These are phyloP conservation scores for Clamator glandarius DNA, from an alignment of 2,797 vertebrate species.

Conservation along the genomic window DNA sequence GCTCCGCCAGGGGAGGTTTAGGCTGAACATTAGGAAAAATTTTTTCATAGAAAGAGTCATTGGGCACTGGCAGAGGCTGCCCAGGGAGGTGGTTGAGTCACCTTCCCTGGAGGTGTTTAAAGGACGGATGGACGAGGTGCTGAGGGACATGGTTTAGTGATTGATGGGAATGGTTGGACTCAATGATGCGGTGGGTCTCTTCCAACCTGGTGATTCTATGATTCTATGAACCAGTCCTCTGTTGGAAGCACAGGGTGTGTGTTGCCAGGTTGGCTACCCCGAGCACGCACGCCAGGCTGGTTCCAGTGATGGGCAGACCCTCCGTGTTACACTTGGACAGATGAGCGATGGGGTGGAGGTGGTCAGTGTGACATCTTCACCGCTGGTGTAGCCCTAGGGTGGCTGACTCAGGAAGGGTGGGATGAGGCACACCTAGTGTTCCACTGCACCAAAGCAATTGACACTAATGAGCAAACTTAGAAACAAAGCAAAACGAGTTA, in stretches of 20 bases:
- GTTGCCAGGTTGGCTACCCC: background rate
- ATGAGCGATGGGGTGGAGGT: background rate
- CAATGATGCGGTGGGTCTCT: too few relatives aligned
- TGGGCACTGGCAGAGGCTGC: too few relatives aligned
- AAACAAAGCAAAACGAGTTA: background rate
- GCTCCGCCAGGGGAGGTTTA: too few relatives aligned
- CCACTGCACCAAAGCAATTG: background rate
- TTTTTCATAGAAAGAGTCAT: too few relatives aligned
- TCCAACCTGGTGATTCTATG: too few relatives aligned
- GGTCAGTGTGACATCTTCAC: background rate
- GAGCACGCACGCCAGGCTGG: background rate
- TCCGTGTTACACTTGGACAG: background rate
- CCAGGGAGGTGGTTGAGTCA: too few relatives aligned
- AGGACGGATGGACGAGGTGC: too few relatives aligned
- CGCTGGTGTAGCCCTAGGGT: rapidly evolving
- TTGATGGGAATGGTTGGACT: too few relatives aligned
- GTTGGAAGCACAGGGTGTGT: rapidly evolving
- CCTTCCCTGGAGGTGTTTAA: too few relatives aligned
- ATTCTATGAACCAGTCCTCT: background rate
- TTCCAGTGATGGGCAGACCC: rapidly evolving
- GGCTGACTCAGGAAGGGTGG: background rate
- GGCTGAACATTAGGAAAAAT: too few relatives aligned
- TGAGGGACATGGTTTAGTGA: too few relatives aligned
- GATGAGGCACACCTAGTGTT: background rate
- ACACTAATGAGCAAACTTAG: background rate